Evolutionary conservation across 2,797 vertebrate species (phyloP).

Genomic region (Thunnus albacares): DNA sequence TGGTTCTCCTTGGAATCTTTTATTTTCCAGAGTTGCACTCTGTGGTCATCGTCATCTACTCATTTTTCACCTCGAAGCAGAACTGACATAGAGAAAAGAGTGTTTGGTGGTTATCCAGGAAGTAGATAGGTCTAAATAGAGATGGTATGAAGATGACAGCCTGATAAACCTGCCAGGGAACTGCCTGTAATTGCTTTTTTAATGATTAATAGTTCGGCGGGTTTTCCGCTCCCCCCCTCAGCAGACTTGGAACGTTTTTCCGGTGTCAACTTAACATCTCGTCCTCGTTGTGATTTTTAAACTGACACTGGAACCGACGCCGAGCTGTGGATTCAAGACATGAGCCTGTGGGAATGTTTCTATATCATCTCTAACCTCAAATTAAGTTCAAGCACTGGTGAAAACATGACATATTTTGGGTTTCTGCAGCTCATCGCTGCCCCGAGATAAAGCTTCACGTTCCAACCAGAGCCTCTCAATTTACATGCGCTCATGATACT

Average conservation of each 20-base stretch:
- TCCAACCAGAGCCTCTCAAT: background rate
- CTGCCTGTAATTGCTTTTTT: conserved; percentile 53
- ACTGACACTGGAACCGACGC: background rate
- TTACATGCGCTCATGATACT: background rate
- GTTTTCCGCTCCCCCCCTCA: background rate
- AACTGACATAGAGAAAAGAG: conserved; percentile 15
- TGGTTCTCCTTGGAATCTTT: background rate
- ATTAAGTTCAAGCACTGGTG: too few species aligned
- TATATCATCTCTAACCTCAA: background rate
- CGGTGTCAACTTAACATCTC: conserved; percentile 33
- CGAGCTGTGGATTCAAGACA: background rate
- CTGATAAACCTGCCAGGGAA: conserved; percentile 47
- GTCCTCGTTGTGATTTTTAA: conserved; percentile 22
- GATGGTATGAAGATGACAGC: conserved; percentile 52
- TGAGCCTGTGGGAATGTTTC: background rate
- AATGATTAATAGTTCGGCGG: conserved; percentile 53
- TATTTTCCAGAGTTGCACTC: background rate
- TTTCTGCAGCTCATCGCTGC: background rate
- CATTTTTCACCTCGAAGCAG: conserved; percentile 26
- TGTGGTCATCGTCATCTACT: conserved; percentile 30
- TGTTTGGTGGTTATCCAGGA: conserved; percentile 46
- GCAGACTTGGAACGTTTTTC: conserved; percentile 4
- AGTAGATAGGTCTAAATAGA: conserved; percentile 51
- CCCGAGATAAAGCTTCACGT: background rate
- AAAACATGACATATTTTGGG: background rate